These are phyloP conservation scores for Nothoprocta pentlandii DNA, from an alignment of 2,113 vertebrate genomes.

Conservation along the genomic window DNA sequence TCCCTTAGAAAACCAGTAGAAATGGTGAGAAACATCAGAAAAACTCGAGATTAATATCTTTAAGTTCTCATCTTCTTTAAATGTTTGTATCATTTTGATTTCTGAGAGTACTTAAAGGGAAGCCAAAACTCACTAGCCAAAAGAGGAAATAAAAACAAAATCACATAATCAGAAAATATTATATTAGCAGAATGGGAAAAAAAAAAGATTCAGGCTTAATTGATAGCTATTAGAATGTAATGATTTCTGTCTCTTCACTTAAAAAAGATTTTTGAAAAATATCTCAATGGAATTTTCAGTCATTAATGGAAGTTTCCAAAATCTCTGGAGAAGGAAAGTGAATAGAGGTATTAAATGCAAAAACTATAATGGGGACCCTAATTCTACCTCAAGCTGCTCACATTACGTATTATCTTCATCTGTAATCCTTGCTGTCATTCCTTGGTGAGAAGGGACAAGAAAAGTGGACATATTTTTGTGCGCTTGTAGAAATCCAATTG, in stretches of 20 bases:
- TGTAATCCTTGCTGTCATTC: background rate
- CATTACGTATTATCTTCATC: background rate
- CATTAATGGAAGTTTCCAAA: conserved; percentile 22
- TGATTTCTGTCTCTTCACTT: background rate
- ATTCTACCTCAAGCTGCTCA: background rate
- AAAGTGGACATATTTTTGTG: background rate
- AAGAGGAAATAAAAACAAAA: background rate
- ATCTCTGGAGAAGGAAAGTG: background rate
- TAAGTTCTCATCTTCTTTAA: background rate
- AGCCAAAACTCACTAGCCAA: background rate
- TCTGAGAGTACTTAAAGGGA: background rate
- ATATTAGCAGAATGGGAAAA: background rate
- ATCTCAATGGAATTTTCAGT: conserved; percentile 20
- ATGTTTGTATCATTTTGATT: background rate
- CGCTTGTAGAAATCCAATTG: background rate
- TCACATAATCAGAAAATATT: background rate
- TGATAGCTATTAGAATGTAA: background rate
- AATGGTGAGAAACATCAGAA: background rate
- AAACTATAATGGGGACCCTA: background rate
- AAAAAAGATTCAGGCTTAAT: conserved; percentile 5
- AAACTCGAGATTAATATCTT: background rate
- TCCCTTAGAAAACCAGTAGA: background rate
- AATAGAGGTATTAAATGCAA: background rate
- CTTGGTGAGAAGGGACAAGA: background rate
- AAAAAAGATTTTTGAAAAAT: background rate